Evolutionary conservation across 2,797 vertebrate species (phyloP).

Genomic region (Crax fasciolata): DNA sequence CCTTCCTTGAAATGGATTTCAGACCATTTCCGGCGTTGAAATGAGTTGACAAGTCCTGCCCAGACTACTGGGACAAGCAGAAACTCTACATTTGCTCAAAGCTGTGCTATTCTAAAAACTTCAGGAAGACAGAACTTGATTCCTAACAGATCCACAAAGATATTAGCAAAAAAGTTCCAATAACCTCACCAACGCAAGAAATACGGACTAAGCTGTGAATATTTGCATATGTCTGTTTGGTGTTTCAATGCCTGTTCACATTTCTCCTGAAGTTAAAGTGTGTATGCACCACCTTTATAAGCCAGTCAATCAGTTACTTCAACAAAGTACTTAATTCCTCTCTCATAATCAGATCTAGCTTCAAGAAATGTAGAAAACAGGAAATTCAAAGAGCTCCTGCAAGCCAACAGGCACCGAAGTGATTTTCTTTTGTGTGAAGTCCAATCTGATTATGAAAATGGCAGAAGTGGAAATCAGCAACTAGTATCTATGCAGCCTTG

Average conservation of each 20-base stretch:
- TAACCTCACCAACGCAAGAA: background rate
- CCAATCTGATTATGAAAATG: slow-evolving; percentile 72
- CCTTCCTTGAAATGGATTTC: background rate
- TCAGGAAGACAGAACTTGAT: background rate
- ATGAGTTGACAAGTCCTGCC: background rate
- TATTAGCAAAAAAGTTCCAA: background rate
- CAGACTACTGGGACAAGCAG: background rate
- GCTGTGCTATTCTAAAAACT: background rate
- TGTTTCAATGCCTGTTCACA: background rate
- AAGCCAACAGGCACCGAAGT: slow-evolving; percentile 52
- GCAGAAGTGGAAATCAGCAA: slow-evolving; percentile 62
- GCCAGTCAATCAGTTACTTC: slow-evolving; percentile 54
- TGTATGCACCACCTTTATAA: fast-evolving
- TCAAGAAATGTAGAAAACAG: slow-evolving; percentile 56
- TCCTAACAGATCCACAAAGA: background rate
- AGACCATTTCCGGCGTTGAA: background rate
- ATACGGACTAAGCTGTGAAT: background rate
- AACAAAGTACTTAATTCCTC: slow-evolving; percentile 59
- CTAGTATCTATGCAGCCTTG: slow-evolving; percentile 46
- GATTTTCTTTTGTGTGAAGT: slow-evolving; percentile 66
- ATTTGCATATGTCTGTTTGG: background rate
- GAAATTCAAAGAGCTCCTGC: slow-evolving; percentile 63
- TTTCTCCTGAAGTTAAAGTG: background rate
- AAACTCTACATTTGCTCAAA: background rate
- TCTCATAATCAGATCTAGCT: slow-evolving; percentile 58